Evolutionary conservation across 1,140 invertebrate genomes (phyloP), one percentile per base, ranked within the genome.

Genomic region (Drosophila nikananu): DNA sequence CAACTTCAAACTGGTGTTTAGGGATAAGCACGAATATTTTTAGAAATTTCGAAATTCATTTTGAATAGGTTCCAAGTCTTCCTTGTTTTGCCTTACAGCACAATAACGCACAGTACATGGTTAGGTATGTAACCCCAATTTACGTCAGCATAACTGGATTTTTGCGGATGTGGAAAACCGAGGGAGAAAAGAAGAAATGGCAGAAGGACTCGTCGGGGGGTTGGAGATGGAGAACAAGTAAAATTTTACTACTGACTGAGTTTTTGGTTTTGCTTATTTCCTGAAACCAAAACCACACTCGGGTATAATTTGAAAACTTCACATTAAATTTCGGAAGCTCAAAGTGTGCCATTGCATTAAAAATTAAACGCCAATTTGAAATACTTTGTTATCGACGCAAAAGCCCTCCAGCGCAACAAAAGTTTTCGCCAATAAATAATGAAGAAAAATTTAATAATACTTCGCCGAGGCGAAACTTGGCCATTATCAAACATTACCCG

Each of bases 401-500:
- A 32, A 39, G 23, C 73, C 54, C 48, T 48, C 13, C 21, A 35
- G n/a, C 74, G 23, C 9, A 30, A 64, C 58, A 55, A 75, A 54
- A 76, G 48, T 77, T 77, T 77, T 19, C 64, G 46, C 77, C 67
- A 83, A 89, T 89, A 89, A 83, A 77, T 80, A 80, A 89, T 74
- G 78, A 77, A 61, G 55, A 73, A 73, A 80, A 87, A 83, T 87
- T 80, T 41, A 66, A 77, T 77, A 77, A 77, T 59, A 59, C 54
- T 57, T 77, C n/a, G 54, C 63, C 65, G 23, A 67, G 70, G 52
- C 60, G 73, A 86, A 89, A 90, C 86, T 89, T 89, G 74, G 68
- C 86, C 81, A 89, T 89, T 86, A 90, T 71, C 81, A 86, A 52
- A 44, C 80, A 83, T 83, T 76, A 72, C 65, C 58, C 23, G 32